phyloP scores from a whole-genome alignment of 2,113 vertebrate species.

The Festucalex cinctus region DNA sequence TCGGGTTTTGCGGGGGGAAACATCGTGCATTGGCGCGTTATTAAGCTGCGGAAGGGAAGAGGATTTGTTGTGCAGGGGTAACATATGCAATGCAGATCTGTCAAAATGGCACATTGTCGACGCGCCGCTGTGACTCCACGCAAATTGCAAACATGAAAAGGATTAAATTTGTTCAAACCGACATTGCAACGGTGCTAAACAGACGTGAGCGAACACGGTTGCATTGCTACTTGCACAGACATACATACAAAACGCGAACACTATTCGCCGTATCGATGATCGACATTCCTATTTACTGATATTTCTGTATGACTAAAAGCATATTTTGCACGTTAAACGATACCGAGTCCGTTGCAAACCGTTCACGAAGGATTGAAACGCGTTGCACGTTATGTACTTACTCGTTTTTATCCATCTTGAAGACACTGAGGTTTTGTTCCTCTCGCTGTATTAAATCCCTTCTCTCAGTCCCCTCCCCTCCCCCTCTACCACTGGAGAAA shows the following conservation, averaged over 20 bases:
- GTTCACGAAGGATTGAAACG: background rate
- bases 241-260: constrained; percentile 27
- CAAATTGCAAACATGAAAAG: constrained; percentile 8
- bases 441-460: constrained; percentile 77
- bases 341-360: background rate
- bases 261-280: constrained; percentile 44
- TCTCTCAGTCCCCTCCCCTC: constrained; percentile 77
- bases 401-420: constrained; percentile 82
- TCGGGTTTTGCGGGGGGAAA: background rate
- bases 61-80: background rate
- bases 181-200: background rate
- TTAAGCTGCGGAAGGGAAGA: too few species aligned
- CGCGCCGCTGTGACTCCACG: constrained; percentile 12
- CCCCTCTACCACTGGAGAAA: constrained; percentile 69
- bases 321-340: constrained; percentile 13
- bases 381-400: constrained; percentile 61
- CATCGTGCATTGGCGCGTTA: background rate
- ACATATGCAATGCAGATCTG: background rate
- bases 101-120: constrained; percentile 26
- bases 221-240: constrained; percentile 31
- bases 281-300: constrained; percentile 38
- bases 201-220: constrained; percentile 17
- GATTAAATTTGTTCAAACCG: background rate
- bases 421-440: constrained; percentile 70
- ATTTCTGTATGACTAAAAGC: constrained; percentile 13